Base-by-base conservation (phyloP, 2,797 vertebrate genomes). In the Streptopelia turtur region DNA sequence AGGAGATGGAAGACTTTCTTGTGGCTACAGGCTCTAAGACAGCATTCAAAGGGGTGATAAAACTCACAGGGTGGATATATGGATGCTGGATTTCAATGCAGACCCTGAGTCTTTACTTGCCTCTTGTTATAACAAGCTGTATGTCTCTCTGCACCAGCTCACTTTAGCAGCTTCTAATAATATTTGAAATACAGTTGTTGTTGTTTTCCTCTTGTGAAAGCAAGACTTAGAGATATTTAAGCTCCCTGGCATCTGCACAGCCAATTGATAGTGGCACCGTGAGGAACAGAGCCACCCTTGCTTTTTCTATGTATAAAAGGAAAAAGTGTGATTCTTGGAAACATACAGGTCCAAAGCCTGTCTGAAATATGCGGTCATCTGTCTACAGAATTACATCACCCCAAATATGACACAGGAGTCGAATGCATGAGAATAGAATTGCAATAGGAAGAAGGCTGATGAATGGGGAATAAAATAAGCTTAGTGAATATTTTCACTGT, bases 381-480 rank as follows among this genome's bases (percentile, higher is more conserved):
- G 47, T 15, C 87, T 85, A 16, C 53, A 90, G 79, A 68, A 53
- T 55, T 79, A 31, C 47, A 66, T 93, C 84, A 84, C 39, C 20
- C 25, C 72, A 45, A 5, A 66, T 43, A 28, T 2, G 2, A 22
- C 23, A 10, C 1, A 1, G 3, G 47, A 31, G 47, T 52, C 59
- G 8, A 1, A n/a, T 24, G 22, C 3, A 0, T 3, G 8, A 55
- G 49, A 0, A 0, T 10, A 28, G 35, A 18, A 24, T 76, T 69
- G 75, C 37, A 30, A 5, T 5, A 8, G 0, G 1, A 50, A 57
- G 80, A 23, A 25, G 37, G 64, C 1, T 71, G 69, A 21, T 71
- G 4, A 57, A 57, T 41, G 37, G 8, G 69, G 39, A n/a, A 56
- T 57, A 7, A 60, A 60, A 30, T 3, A 9, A 11, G 39, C 1